Evolutionary conservation across 2,888 invertebrate species (phyloP).

Genomic region (Drosophila nigricruria): DNA sequence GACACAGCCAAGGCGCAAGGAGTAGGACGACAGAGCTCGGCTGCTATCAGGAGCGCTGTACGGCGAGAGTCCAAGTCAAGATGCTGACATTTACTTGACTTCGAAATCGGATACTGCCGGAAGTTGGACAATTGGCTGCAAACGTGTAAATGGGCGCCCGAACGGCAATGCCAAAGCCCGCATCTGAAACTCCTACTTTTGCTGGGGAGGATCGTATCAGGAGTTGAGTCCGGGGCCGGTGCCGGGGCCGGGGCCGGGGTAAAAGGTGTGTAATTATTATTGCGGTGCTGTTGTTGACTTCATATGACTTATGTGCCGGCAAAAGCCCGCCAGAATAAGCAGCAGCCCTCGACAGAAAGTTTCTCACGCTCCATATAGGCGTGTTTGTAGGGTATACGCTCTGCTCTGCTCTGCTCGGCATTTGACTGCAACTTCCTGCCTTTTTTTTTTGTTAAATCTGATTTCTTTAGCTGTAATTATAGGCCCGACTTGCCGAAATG

Average conservation of each 20-base stretch:
- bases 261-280: constrained; percentile 71
- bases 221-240: neutral
- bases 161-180: constrained; percentile 20
- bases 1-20: constrained; percentile 1
- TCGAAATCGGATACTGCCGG: constrained; percentile 72
- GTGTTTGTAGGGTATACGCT: constrained; percentile 26
- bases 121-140: constrained; percentile 76
- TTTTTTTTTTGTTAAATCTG: constrained; percentile 5
- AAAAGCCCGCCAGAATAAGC: constrained; percentile 73
- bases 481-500: constrained; percentile 38
- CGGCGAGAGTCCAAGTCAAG: constrained; percentile 54
- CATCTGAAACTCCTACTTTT: constrained; percentile 58
- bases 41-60: neutral
- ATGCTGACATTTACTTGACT: constrained; percentile 77
- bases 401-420: constrained; percentile 27
- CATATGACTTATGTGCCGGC: constrained; percentile 36
- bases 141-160: constrained; percentile 61
- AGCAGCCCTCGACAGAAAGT: constrained; percentile 50
- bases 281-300: constrained; percentile 71
- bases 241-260: neutral
- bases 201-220: constrained; percentile 13
- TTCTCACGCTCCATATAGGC: constrained; percentile 62
- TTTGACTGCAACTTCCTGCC: constrained; percentile 67
- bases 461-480: constrained; percentile 52
- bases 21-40: neutral